Evolutionary conservation across 2,888 invertebrate genomes (phyloP).

Genomic region (Microctonus brassicae): DNA sequence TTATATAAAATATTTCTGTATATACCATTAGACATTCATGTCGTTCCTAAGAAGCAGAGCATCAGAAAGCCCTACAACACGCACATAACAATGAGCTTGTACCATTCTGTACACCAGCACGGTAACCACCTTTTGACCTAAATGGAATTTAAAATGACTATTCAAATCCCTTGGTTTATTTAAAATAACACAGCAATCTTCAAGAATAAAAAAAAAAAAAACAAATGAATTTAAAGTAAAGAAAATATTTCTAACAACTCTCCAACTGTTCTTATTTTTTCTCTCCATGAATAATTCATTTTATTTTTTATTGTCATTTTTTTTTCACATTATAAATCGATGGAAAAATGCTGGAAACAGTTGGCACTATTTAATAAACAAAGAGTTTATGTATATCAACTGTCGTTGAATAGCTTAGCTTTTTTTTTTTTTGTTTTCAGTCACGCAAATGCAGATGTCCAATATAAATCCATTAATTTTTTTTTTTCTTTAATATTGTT

Average conservation of each 20-base stretch:
- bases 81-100: conserved; percentile 17
- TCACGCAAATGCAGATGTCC: conserved; percentile 33
- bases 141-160: conserved; percentile 22
- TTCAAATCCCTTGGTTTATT: not conserved
- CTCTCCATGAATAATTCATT: too few species aligned
- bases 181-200: not conserved
- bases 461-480: too few species aligned
- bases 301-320: too few species aligned
- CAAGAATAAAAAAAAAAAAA: too few species aligned
- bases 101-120: conserved; percentile 33
- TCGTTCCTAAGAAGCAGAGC: conserved; percentile 9
- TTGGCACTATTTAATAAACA: too few species aligned
- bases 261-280: too few species aligned
- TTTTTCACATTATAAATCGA: too few species aligned
- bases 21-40: not conserved
- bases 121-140: conserved; percentile 29
- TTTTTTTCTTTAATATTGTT: too few species aligned
- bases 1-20: not conserved
- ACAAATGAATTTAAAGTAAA: too few species aligned
- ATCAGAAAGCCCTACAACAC: conserved; percentile 9
- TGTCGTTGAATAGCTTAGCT: conserved; percentile 1
- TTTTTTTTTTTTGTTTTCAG: conserved; percentile 20
- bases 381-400: too few species aligned
- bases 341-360: too few species aligned
- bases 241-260: too few species aligned